Base-by-base conservation (phyloP, 1,140 invertebrate species). In the Hylyphantes graminicola region DNA sequence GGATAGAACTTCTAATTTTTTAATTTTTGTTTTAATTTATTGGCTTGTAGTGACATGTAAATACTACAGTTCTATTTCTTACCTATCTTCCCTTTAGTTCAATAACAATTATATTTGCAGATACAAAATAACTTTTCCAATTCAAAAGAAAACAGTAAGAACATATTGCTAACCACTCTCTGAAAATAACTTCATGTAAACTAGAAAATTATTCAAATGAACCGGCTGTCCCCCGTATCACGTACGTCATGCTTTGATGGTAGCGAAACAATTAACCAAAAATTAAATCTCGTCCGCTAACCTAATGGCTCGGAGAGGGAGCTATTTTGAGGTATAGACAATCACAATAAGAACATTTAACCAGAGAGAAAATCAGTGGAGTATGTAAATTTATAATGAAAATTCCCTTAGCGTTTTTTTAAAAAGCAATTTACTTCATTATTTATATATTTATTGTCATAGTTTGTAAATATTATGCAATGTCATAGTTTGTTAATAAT, bases 191-290 rank as follows among this genome's bases (percentile, higher is more conserved):
- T 21, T 48, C 12, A 51, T n/a, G 51, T 63, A 76, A 57, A 63
- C 13, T 51, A 48, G 8, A 19, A 48, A 48, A 63, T 76, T 76
- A 76, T 76, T 76, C 74, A 76, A 76, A 76, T 76, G 74, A 76
- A 51, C 35, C 63, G n/a, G 55, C 74, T n/a, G 59, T 76, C 57
- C 50, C 63, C 57, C 61, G 63, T 35, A 63, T 76, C 74, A 76
- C 74, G 74, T 76, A 13, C 19, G 61, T 63, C 74, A 63, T 76
- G 63, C 74, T 48, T 63, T 57, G 74, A 10, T 76, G 74, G 63
- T 76, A 48, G 17, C 48, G 74, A 63, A 76, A 76, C 74, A 76
- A 63, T 63, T 76, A 63, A 61, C 35, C 74, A 50, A n/a, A 76
- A 76, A 76, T 76, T 76, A 76, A 76, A 76, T 59, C 21, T 7